Evolutionary conservation across 2,797 vertebrate species (phyloP), one percentile per base, ranked within the genome.

Genomic region (Gastrophryne carolinensis): DNA sequence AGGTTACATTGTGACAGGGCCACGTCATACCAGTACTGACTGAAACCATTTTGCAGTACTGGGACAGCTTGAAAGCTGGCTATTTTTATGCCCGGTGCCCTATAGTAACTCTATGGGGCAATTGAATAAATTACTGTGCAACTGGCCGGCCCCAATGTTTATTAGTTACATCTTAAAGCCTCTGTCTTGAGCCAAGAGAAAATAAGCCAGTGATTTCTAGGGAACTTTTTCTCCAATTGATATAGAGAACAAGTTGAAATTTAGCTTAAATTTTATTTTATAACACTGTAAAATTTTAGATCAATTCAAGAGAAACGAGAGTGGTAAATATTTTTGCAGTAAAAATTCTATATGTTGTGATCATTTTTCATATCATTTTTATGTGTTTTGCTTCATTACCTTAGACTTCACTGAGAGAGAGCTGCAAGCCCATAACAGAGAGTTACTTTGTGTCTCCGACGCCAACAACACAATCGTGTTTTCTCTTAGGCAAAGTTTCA

Each of bases 371-470:
- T 73, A 79, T 61, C 58, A 19, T 81, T 85, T 85, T 81, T 71
- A 69, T 69, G 60, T 67, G 81, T 83, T 83, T 80, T 77, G 79
- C 80, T 84, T 85, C 80, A 72, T 84, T 84, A 81, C 72, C 78
- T 84, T 72, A 82, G 77, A 79, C 69, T 81, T 84, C 52, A 47
- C 82, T 80, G 80, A 69, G 67, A 78, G 35, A 80, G 80, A 75
- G 44, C 68, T 72, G 73, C 65, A 71, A 79, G 17, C 72, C 82
- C 81, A 78, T 80, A 76, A 72, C 71, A 71, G 82, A 77, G 21
- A 72, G 79, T 62, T 56, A 44, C 32, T 61, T 41, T 15, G 32
- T 39, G 82, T 66, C 35, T 35, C 68, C n/a, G n/a, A n/a, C n/a
- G n/a, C 72, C 77, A 73, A 82, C 79, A 79, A 81, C 81, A 81